These are phyloP conservation scores for Mechanitis messenoides DNA, from an alignment of 2,888 invertebrate species.

Conservation along the genomic window DNA sequence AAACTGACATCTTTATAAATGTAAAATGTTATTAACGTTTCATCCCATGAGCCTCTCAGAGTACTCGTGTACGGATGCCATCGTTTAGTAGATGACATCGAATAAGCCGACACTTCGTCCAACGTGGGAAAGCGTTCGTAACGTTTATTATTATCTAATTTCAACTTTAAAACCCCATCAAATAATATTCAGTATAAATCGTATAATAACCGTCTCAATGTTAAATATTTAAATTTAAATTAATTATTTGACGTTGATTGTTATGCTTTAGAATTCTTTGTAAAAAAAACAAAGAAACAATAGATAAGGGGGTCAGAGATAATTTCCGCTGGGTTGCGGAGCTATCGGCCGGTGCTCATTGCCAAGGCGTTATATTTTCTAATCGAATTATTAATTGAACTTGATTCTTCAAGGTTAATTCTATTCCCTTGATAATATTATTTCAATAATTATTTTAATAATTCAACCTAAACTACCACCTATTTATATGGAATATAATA, in stretches of 20 bases:
- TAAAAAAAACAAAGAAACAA: constrained; percentile 4
- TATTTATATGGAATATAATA: too few species aligned
- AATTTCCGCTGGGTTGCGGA: neutral
- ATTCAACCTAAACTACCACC: too few species aligned
- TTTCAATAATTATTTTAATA: too few species aligned
- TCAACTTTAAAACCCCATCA: too few species aligned
- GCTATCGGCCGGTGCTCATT: neutral
- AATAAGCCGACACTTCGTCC: constrained; percentile 29
- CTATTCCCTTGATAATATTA: neutral
- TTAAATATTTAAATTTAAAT: neutral
- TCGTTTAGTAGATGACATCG: constrained; percentile 31
- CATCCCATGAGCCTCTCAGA: constrained; percentile 12
- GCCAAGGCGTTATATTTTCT: neutral
- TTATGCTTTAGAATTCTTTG: neutral
- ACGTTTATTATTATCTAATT: too few species aligned
- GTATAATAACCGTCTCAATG: too few species aligned
- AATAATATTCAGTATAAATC: too few species aligned
- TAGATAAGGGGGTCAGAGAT: constrained; percentile 10
- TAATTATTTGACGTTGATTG: neutral
- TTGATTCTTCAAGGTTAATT: neutral
- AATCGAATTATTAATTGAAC: neutral
- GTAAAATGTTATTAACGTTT: neutral
- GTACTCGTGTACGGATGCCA: constrained; percentile 36
- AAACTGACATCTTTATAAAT: too few species aligned
- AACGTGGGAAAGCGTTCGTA: constrained; percentile 19